Evolutionary conservation across 2,113 vertebrate species (phyloP).

Genomic region (Brevimyrus niger): DNA sequence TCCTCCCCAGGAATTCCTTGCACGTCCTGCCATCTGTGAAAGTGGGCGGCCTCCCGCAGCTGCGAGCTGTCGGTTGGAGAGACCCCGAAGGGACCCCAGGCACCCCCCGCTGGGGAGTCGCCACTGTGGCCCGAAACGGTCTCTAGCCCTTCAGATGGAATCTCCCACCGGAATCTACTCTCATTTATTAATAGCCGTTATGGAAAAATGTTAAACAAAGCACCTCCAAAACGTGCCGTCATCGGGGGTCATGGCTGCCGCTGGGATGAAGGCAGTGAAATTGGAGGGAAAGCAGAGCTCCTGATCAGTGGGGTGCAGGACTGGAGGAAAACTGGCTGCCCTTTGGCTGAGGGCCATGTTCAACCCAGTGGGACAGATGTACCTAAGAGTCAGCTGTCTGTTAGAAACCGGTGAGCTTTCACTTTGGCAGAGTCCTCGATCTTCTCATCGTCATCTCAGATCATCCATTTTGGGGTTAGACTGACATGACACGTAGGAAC

Average conservation of each 20-base stretch:
- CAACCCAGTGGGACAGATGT: neutral
- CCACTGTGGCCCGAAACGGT: conserved; percentile 20
- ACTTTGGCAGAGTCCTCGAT: neutral
- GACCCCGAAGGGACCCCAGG: neutral
- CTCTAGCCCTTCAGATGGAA: conserved; percentile 19
- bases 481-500: neutral
- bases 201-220: neutral
- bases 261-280: neutral
- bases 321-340: neutral
- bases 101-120: neutral
- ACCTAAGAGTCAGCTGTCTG: neutral
- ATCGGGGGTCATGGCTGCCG: neutral
- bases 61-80: conserved; percentile 23
- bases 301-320: neutral
- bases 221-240: neutral
- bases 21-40: conserved; percentile 27
- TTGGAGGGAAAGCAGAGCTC: neutral
- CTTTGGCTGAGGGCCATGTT: neutral
- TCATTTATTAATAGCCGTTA: neutral
- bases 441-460: neutral
- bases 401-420: neutral
- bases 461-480: neutral
- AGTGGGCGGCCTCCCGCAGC: conserved; percentile 31
- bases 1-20: conserved; percentile 30
- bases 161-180: neutral